Conservation (phyloP, 2,797 vertebrate species). For the Lemur catta region DNA sequence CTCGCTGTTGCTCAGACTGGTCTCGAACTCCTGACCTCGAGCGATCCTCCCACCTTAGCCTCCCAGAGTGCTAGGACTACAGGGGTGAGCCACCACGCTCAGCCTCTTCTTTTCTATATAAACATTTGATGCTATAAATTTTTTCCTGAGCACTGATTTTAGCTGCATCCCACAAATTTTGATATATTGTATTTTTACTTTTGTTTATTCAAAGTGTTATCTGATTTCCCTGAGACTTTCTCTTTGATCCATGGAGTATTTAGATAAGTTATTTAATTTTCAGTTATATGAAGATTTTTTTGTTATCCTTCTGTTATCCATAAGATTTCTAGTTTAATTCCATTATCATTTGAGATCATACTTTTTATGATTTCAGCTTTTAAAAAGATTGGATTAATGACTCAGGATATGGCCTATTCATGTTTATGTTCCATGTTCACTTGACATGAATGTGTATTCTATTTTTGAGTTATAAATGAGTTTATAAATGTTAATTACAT, state of each 20-base stretch:
- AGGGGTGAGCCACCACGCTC: too few relatives aligned
- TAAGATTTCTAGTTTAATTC: background rate
- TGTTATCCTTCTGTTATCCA: background rate
- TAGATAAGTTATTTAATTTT: background rate
- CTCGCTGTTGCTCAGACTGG: too few relatives aligned
- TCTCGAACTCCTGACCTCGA: too few relatives aligned
- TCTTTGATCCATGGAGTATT: background rate
- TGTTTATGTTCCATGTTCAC: background rate
- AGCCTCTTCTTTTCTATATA: background rate
- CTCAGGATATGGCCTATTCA: background rate
- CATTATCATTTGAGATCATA: background rate
- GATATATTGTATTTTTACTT: background rate
- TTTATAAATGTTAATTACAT: background rate
- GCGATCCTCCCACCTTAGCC: too few relatives aligned
- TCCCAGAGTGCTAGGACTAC: too few relatives aligned
- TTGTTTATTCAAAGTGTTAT: background rate
- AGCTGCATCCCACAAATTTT: background rate
- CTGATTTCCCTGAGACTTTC: background rate
- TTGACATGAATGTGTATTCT: background rate
- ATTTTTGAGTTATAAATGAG: background rate
- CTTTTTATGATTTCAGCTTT: background rate
- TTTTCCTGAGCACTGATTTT: background rate
- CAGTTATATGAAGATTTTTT: background rate
- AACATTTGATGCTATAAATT: too few relatives aligned
- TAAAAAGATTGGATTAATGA: background rate